Evolutionary conservation across 2,113 vertebrate genomes (phyloP), one percentile per base, ranked within the genome.

Genomic region (Gyps fulvus): DNA sequence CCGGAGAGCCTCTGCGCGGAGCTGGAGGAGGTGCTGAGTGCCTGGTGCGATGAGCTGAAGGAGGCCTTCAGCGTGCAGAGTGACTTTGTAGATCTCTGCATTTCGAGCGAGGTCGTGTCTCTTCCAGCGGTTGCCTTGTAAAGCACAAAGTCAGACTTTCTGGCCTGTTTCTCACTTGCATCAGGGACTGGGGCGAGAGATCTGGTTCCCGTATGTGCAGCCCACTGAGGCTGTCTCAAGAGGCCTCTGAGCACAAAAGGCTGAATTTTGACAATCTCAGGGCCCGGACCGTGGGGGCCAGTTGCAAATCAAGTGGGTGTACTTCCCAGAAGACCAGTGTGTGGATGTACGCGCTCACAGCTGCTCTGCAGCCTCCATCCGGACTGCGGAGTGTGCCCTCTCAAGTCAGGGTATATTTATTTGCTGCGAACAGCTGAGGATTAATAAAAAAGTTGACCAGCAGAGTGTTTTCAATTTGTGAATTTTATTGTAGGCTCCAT

Each of bases 81-180:
- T 25, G 95, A 98, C 92, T 98, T 99, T 8, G 97, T 97, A 16
- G 98, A 99, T 65, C 98, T 99, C 43, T 63, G 38, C 25, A 92
- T 99, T 83, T 97, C 97, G 3, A 98, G 98, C 10, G 97, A 99
- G 57, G 97, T 97, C 10, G 98, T 99, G 77, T 98, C 96, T 63
- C 98, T 99, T 38, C 98, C 98, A 6, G 98, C 97, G 0, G 98
- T 99, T 91, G 98, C 98, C 83, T 98, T 99, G 85, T 99, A 36
- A 97, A 87, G 72, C 62, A 31, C 34, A 3, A 10, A 4, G 27
- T 62, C 25, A 1, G 45, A 45, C 36, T 43, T 66, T 27, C 13
- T 14, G 9, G 13, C 11, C 32, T 18, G 0, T 88, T 65, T 29
- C 34, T 87, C 16, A 2, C 34, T 13, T 55, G 43, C 3, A 1